These are phyloP conservation scores for Cryptotermes secundus DNA, from an alignment of 1,140 invertebrate genomes.

Conservation along the genomic window DNA sequence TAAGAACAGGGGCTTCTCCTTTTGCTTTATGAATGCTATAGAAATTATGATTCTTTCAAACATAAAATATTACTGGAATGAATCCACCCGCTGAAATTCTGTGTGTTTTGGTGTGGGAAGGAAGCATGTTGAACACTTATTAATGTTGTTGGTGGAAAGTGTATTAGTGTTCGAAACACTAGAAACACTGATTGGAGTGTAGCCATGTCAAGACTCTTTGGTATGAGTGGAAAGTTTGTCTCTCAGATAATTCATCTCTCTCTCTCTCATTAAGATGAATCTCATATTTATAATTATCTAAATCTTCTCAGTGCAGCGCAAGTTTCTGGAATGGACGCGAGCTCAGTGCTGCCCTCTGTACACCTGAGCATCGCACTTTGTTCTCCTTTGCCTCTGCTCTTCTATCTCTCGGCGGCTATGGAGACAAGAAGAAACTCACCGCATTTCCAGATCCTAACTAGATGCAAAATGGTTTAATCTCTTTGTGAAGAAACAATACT, in stretches of 20 bases:
- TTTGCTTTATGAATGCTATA: no score
- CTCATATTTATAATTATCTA: background rate
- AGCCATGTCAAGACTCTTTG: no score
- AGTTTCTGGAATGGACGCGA: background rate
- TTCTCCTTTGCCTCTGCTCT: background rate
- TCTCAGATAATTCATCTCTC: background rate
- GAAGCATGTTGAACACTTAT: no score
- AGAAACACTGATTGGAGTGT: no score
- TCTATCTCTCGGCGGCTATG: background rate
- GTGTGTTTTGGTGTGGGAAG: no score
- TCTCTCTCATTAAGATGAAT: background rate
- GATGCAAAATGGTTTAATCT: conserved; percentile 9
- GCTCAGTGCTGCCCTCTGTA: background rate
- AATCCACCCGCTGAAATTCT: no score
- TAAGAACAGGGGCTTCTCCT: no score
- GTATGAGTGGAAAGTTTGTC: background rate
- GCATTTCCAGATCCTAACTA: background rate
- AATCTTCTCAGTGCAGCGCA: background rate
- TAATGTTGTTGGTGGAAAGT: no score
- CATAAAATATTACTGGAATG: no score
- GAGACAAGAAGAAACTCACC: background rate
- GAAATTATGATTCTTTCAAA: no score
- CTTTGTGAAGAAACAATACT: background rate
- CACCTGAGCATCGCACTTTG: background rate
- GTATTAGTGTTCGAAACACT: no score